Conservation (phyloP, 2,888 invertebrate genomes). For the Sesamia inferens region DNA sequence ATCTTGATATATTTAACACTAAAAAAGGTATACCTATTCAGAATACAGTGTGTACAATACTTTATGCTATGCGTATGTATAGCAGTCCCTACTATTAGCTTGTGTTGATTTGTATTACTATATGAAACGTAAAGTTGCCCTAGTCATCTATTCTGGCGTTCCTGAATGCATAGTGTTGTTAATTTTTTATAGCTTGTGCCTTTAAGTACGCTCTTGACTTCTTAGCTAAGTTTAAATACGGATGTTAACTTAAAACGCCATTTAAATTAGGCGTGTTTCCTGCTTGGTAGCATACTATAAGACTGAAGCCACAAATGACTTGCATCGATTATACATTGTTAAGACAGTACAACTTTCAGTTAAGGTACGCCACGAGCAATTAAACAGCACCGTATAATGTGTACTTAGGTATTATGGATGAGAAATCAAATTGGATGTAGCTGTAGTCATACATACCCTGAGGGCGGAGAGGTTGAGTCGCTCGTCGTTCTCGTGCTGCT, state of each 20-base stretch:
- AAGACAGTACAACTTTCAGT: neutral
- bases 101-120: neutral
- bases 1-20: no score
- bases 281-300: neutral
- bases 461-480: constrained; percentile 91
- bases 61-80: neutral
- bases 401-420: neutral
- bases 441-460: constrained; percentile 76
- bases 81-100: neutral
- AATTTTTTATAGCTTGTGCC: neutral
- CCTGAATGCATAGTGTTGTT: neutral
- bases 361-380: neutral
- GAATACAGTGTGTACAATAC: no score
- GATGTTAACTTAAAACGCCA: no score
- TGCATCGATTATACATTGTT: no score
- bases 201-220: neutral
- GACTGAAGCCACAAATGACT: neutral
- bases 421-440: neutral
- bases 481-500: constrained; percentile 86
- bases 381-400: neutral
- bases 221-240: no score
- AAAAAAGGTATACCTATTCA: no score
- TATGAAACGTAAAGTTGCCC: neutral
- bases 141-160: neutral
- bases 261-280: neutral